Percentiles rank a stretch among this genome's conserved stretches.
Evolutionary conservation across 2,888 invertebrate species (phyloP).

Genomic region (Epinotia bilunana): DNA sequence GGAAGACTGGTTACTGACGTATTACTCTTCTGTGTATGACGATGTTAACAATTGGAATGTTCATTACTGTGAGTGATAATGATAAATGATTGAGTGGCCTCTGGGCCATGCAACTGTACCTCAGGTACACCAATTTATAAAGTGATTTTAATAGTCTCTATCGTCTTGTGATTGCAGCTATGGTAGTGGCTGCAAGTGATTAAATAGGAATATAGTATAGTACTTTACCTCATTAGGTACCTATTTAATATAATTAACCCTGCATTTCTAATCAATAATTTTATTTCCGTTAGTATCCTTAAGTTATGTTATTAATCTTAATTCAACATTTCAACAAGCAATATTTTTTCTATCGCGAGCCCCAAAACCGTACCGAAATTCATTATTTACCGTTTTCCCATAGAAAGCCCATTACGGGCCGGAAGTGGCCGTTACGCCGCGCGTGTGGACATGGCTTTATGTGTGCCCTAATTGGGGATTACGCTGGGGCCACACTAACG

Average conservation of each 20-base stretch:
- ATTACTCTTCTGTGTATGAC: background rate
- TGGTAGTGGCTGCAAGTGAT: too few species aligned
- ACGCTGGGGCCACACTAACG: constrained; percentile 13
- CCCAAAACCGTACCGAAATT: constrained; percentile 28
- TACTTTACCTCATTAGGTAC: too few species aligned
- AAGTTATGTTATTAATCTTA: background rate
- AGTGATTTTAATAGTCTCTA: too few species aligned
- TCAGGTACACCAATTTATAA: too few species aligned
- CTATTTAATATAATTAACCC: too few species aligned
- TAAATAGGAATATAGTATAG: too few species aligned
- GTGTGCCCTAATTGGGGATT: constrained; percentile 31
- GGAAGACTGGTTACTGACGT: constrained; percentile 25
- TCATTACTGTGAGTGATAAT: too few species aligned
- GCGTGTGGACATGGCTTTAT: constrained; percentile 42
- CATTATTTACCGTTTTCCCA: constrained; percentile 38
- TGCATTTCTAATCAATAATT: too few species aligned
- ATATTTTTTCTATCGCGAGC: background rate
- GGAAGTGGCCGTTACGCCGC: constrained; percentile 35
- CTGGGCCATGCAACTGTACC: too few species aligned
- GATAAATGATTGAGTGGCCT: too few species aligned
- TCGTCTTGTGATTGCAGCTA: too few species aligned
- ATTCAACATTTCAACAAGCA: background rate
- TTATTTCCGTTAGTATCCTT: background rate
- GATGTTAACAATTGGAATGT: background rate
- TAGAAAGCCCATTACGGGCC: constrained; percentile 30